phyloP scores from a whole-genome alignment of 2,797 vertebrate species.

The Pelobates cultripes region DNA sequence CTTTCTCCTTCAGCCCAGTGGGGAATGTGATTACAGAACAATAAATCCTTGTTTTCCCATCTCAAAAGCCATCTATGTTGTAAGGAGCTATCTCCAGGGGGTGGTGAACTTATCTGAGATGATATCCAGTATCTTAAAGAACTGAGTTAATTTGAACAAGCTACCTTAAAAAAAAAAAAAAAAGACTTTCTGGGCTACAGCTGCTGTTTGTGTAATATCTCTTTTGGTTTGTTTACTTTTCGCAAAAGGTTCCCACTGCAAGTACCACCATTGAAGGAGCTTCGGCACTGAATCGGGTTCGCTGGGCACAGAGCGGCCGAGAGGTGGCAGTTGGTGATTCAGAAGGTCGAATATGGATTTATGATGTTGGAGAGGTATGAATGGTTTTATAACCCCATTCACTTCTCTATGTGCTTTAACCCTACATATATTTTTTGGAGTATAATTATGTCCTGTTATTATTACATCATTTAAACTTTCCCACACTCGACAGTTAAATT shows the following conservation, averaged over 20 bases:
- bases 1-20: constrained; percentile 48
- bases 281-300: constrained; percentile 92
- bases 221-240: constrained; percentile 43
- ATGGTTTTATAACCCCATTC: background rate
- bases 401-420: background rate
- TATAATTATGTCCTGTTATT: background rate
- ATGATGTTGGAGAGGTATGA: constrained; percentile 94
- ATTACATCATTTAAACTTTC: background rate
- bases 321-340: constrained; percentile 97
- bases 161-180: background rate
- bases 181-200: background rate
- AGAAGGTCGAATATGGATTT: constrained; percentile 95
- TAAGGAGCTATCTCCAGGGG: constrained; percentile 52
- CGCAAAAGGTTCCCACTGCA: constrained; percentile 88
- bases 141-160: constrained; percentile 11
- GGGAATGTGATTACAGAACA: constrained; percentile 61
- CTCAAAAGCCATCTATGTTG: constrained; percentile 22
- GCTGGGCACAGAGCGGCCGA: constrained; percentile 91
- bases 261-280: constrained; percentile 93
- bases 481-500: background rate
- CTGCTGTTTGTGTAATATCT: constrained; percentile 29
- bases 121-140: constrained; percentile 19
- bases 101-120: constrained; percentile 50
- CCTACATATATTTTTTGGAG: background rate
- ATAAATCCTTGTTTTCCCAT: constrained; percentile 23